Evolutionary conservation across 2,888 invertebrate species (phyloP).

Genomic region (Oxytorus armatus): DNA sequence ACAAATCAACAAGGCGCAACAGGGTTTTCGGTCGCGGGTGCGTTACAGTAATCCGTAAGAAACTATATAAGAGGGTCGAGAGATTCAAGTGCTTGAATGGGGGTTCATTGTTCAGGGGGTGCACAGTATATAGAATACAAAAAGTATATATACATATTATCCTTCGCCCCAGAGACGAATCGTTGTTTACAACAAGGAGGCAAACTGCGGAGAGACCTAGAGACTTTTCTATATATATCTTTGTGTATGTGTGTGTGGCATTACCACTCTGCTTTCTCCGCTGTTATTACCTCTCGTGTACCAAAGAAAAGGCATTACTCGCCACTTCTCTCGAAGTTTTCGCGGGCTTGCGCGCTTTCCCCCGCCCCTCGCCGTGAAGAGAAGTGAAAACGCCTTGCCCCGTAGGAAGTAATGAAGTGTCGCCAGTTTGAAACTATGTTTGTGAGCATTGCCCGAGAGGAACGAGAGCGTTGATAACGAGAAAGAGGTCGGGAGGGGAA

Average conservation of each 20-base stretch:
- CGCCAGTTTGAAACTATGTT: slow-evolving; percentile 58
- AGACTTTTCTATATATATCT: slow-evolving; percentile 4
- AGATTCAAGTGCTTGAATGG: not conserved
- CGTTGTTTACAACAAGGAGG: slow-evolving; percentile 50
- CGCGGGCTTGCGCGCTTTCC: no score
- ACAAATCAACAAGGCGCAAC: slow-evolving; percentile 28
- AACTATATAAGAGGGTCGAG: slow-evolving; percentile 34
- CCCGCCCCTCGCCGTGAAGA: slow-evolving; percentile 35
- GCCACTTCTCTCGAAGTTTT: slow-evolving; percentile 55
- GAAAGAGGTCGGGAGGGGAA: slow-evolving; percentile 13
- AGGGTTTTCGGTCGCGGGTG: not conserved
- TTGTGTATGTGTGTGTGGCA: not conserved
- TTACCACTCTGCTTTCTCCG: slow-evolving; percentile 4
- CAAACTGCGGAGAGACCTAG: not conserved
- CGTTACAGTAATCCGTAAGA: not conserved
- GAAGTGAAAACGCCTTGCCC: slow-evolving; percentile 60
- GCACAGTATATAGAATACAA: not conserved
- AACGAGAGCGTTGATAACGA: no score
- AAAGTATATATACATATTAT: slow-evolving; percentile 10
- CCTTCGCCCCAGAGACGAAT: slow-evolving; percentile 39
- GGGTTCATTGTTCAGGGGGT: slow-evolving; percentile 4
- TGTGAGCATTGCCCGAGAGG: slow-evolving; percentile 39
- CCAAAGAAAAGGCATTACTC: slow-evolving; percentile 64
- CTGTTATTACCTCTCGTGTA: slow-evolving; percentile 19
- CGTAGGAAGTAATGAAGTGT: slow-evolving; percentile 63